Conservation (phyloP, 2,797 vertebrate species). For the Mus minutoides region DNA sequence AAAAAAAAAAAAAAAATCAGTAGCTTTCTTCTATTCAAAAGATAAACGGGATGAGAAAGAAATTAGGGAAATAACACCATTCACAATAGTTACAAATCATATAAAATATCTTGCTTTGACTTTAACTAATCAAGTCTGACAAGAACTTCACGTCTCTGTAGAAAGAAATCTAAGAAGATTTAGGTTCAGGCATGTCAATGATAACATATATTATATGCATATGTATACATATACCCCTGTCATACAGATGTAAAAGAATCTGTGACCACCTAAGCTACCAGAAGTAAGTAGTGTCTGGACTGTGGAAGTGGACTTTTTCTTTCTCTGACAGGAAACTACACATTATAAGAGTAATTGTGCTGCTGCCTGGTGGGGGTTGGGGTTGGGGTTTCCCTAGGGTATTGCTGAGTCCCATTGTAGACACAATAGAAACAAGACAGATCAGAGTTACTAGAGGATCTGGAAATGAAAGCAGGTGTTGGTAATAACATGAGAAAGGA, state of each 20-base stretch:
- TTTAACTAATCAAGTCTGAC: too few relatives aligned
- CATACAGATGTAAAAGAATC: background rate
- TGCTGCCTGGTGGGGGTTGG: background rate
- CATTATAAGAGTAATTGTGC: background rate
- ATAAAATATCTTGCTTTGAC: too few relatives aligned
- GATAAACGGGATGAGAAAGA: too few relatives aligned
- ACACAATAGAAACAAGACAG: background rate
- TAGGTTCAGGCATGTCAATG: background rate
- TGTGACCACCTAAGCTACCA: background rate
- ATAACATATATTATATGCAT: background rate
- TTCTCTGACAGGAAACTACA: background rate
- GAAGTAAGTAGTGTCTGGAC: background rate
- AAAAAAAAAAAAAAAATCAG: too few relatives aligned
- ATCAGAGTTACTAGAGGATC: background rate
- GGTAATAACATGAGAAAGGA: background rate
- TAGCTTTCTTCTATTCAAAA: too few relatives aligned
- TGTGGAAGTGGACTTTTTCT: background rate
- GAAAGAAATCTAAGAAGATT: too few relatives aligned
- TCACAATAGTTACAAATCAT: too few relatives aligned
- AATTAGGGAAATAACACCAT: too few relatives aligned
- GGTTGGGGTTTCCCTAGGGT: background rate
- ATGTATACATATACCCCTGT: accelerated
- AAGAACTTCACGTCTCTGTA: too few relatives aligned
- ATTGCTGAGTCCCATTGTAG: accelerated
- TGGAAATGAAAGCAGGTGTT: too few relatives aligned